Evolutionary conservation across 1,140 invertebrate genomes (phyloP).

Genomic region (Drosophila sturtevanti): DNA sequence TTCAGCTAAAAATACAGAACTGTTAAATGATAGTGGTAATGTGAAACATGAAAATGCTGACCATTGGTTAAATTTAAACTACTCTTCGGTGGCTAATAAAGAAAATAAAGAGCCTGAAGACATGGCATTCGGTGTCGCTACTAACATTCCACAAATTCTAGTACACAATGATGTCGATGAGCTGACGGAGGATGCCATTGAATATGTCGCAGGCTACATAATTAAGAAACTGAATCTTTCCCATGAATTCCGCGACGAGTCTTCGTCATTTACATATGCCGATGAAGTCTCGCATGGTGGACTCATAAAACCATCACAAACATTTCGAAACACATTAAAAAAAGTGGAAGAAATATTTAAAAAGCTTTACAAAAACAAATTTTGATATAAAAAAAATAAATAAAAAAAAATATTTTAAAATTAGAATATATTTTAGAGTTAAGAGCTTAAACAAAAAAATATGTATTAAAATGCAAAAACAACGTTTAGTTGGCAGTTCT

Average conservation of each 20-base stretch:
- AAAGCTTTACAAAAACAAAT: too few species aligned
- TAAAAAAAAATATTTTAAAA: neutral
- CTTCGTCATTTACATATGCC: slow-evolving; percentile 8
- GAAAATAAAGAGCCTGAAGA: slow-evolving; percentile 6
- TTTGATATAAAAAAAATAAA: too few species aligned
- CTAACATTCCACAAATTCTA: neutral
- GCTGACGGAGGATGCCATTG: slow-evolving; percentile 15
- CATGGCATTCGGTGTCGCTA: neutral
- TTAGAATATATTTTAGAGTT: too few species aligned
- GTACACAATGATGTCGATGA: neutral
- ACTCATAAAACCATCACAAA: neutral
- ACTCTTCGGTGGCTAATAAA: neutral
- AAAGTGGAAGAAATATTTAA: neutral
- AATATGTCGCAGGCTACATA: neutral
- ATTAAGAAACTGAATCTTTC: neutral
- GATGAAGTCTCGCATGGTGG: too few species aligned
- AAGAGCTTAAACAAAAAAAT: too few species aligned
- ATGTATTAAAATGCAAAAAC: too few species aligned
- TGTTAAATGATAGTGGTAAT: neutral
- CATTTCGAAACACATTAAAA: neutral
- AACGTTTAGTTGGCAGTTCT: too few species aligned
- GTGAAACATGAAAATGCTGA: neutral
- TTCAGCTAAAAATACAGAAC: neutral
- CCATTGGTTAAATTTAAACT: neutral
- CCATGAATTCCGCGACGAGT: neutral